Conservation (phyloP, 37 sponge, comb jelly and placozoan genomes). For the Sycon ciliatum region DNA sequence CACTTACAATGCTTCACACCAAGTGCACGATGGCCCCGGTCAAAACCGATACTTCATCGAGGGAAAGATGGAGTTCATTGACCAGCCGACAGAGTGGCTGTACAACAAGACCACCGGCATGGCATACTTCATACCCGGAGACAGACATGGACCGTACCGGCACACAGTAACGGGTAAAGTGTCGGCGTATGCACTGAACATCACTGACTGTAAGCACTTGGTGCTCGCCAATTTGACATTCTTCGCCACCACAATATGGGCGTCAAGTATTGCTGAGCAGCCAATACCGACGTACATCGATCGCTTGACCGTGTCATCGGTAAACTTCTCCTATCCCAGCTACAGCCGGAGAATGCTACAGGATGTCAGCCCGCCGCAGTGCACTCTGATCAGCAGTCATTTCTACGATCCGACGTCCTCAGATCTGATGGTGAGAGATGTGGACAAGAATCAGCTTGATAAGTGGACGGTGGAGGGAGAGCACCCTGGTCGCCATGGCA, state of each 20-base stretch:
- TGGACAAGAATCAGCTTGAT: too few relatives aligned
- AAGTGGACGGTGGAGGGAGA: too few relatives aligned
- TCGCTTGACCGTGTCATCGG: slow-evolving; percentile 16
- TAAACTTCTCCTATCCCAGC: slow-evolving; percentile 24
- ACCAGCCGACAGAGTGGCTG: slow-evolving; percentile 60
- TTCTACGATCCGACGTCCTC: too few relatives aligned
- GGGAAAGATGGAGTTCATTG: slow-evolving; percentile 48
- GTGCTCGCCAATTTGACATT: slow-evolving; percentile 18
- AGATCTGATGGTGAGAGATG: too few relatives aligned
- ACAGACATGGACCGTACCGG: slow-evolving; percentile 1
- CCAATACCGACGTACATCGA: too few relatives aligned
- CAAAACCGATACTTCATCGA: slow-evolving; percentile 34
- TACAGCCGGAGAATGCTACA: slow-evolving; percentile 24
- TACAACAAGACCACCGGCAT: slow-evolving; percentile 24
- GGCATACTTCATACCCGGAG: slow-evolving; percentile 41
- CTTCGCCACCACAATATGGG: slow-evolving; percentile 32
- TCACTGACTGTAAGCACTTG: slow-evolving; percentile 11
- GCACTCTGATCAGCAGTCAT: too few relatives aligned
- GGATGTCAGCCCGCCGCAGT: too few relatives aligned
- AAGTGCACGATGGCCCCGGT: neutral
- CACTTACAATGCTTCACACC: slow-evolving; percentile 18
- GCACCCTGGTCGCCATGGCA: too few relatives aligned
- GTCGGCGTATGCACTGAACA: slow-evolving; percentile 17
- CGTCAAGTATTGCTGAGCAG: too few relatives aligned
- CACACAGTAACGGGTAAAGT: slow-evolving; percentile 15